These are phyloP conservation scores for Biston betularia DNA, from an alignment of 2,888 invertebrate genomes.

Conservation along the genomic window DNA sequence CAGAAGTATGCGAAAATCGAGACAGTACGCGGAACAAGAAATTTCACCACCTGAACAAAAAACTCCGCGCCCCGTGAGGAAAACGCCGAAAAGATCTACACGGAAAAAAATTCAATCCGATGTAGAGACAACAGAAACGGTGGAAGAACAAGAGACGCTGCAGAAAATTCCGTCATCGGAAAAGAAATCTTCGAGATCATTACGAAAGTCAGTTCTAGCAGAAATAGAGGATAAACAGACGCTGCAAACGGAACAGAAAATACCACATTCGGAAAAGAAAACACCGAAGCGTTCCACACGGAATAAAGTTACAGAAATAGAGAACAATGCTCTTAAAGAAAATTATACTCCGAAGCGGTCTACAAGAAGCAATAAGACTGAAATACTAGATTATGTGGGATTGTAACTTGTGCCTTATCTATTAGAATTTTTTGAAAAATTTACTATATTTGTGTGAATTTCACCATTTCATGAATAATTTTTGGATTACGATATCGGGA, in stretches of 20 bases:
- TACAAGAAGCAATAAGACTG: constrained; percentile 49
- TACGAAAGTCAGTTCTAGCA: neutral
- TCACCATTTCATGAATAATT: too few relatives aligned
- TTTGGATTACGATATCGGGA: too few relatives aligned
- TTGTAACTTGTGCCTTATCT: neutral
- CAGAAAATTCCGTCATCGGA: neutral
- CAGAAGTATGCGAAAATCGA: constrained; percentile 62
- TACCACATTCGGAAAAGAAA: neutral
- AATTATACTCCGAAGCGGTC: constrained; percentile 49
- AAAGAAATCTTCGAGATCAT: neutral
- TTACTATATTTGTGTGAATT: too few relatives aligned
- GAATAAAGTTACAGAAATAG: constrained; percentile 36
- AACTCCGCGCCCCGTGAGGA: neutral
- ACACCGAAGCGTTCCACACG: constrained; percentile 1
- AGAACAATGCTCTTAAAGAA: constrained; percentile 45
- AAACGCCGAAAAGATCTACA: constrained; percentile 2
- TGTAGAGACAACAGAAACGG: neutral
- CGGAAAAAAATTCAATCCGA: neutral
- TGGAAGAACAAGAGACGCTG: neutral
- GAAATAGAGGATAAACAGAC: neutral
- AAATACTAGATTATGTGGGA: neutral
- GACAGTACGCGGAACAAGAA: neutral
- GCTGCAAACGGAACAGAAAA: neutral
- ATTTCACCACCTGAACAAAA: neutral
- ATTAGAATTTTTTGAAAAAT: too few relatives aligned